A percentile compares a stretch with the other conserved stretches of the same genome.
phyloP scores from a whole-genome alignment of 2,797 vertebrate genomes.

The Philypnodon macrostomus region DNA sequence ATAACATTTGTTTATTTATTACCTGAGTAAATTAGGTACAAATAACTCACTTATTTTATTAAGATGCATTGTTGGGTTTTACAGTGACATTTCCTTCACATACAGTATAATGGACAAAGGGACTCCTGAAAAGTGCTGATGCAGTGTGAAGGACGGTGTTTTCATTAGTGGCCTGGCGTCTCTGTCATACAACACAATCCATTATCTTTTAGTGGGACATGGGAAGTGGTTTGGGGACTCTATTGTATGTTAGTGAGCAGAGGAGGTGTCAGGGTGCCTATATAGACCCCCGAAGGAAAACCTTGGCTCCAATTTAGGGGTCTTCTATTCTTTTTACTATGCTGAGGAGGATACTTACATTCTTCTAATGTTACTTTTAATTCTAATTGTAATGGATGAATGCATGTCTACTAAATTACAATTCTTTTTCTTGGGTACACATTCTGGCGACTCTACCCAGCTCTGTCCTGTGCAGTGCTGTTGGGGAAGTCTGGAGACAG shows the following conservation, averaged over 20 bases:
- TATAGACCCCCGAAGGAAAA: conserved; percentile 81
- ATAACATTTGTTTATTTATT: no score
- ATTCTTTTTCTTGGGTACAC: no score
- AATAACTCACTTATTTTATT: no score
- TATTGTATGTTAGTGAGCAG: conserved; percentile 67
- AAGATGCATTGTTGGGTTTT: no score
- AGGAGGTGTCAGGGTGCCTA: conserved; percentile 70
- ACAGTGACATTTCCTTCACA: no score
- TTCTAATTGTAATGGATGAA: no score
- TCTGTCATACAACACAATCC: conserved; percentile 54
- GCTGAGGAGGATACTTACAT: no score
- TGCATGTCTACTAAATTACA: no score
- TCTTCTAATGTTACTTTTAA: no score
- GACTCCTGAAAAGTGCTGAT: conserved; percentile 73
- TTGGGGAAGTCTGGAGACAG: conserved; percentile 70
- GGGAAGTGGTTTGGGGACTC: conserved; percentile 72
- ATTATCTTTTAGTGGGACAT: conserved; percentile 70
- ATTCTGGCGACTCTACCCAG: no score
- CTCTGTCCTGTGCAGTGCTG: conserved; percentile 57
- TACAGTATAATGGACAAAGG: conserved; percentile 60
- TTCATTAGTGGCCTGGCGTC: conserved; percentile 66
- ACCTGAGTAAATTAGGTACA: no score
- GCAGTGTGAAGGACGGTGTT: conserved; percentile 64
- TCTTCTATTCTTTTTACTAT: conserved; percentile 70
- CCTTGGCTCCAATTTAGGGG: conserved; percentile 79